Evolutionary conservation across 2,888 invertebrate species (phyloP).

Genomic region (Idaea biselata): DNA sequence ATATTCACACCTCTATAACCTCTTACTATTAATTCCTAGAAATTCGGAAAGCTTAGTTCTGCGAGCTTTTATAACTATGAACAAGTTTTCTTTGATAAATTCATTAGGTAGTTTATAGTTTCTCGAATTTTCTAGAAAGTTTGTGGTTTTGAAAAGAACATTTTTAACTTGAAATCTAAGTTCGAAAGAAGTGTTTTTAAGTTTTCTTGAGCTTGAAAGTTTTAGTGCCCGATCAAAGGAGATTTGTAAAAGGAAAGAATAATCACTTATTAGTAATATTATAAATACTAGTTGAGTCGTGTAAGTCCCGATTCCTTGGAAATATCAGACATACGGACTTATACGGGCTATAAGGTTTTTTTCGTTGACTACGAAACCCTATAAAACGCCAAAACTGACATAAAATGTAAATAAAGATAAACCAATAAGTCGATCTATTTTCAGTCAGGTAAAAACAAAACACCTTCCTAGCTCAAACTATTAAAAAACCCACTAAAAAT

Average conservation of each 20-base stretch:
- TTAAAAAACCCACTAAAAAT: conserved; percentile 10
- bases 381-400: too few species aligned
- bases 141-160: background rate
- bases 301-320: too few species aligned
- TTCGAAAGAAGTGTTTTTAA: background rate
- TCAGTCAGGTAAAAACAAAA: background rate
- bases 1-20: too few species aligned
- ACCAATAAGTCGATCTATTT: background rate
- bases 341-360: too few species aligned
- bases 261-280: too few species aligned
- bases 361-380: too few species aligned
- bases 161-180: background rate
- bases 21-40: too few species aligned
- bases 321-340: too few species aligned
- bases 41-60: background rate
- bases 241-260: too few species aligned
- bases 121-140: background rate
- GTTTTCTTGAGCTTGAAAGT: background rate
- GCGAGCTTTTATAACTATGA: background rate
- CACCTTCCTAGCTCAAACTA: background rate
- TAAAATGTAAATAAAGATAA: too few species aligned
- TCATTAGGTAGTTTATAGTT: background rate
- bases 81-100: background rate
- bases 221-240: background rate
- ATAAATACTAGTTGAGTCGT: too few species aligned